phyloP scores from a whole-genome alignment of 1,140 invertebrate genomes.

The Rhagoletis zephyria region DNA sequence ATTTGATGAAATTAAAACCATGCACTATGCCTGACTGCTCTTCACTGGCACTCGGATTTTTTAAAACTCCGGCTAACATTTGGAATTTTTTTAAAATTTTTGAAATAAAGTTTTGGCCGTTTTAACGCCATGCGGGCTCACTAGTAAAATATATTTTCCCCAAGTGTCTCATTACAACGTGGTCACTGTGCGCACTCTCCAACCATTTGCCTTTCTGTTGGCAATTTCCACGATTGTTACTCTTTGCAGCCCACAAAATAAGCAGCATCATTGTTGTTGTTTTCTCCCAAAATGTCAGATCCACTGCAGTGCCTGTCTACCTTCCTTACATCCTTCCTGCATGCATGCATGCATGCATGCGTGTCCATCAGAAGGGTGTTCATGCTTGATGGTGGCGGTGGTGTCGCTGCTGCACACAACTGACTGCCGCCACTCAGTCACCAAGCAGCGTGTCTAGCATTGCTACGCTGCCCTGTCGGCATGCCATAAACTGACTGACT shows the following conservation, averaged over 20 bases:
- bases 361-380: conserved; percentile 43
- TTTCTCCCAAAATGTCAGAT: neutral
- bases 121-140: too few species aligned
- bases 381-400: conserved; percentile 11
- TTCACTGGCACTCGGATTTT: too few species aligned
- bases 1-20: too few species aligned
- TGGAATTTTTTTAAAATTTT: too few species aligned
- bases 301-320: neutral
- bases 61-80: too few species aligned
- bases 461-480: conserved; percentile 5
- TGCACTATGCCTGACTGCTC: too few species aligned
- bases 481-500: conserved; percentile 52
- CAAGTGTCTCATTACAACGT: too few species aligned
- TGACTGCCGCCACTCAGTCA: conserved; percentile 29
- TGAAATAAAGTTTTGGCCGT: too few species aligned
- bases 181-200: neutral
- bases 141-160: too few species aligned
- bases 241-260: conserved; percentile 32
- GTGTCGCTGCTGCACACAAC: neutral
- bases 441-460: conserved; percentile 19
- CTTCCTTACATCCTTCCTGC: neutral
- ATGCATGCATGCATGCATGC: neutral
- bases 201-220: neutral
- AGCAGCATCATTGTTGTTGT: conserved; percentile 3
- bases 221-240: neutral